Conservation (phyloP, 2,797 vertebrate species). For the Eremophila alpestris region DNA sequence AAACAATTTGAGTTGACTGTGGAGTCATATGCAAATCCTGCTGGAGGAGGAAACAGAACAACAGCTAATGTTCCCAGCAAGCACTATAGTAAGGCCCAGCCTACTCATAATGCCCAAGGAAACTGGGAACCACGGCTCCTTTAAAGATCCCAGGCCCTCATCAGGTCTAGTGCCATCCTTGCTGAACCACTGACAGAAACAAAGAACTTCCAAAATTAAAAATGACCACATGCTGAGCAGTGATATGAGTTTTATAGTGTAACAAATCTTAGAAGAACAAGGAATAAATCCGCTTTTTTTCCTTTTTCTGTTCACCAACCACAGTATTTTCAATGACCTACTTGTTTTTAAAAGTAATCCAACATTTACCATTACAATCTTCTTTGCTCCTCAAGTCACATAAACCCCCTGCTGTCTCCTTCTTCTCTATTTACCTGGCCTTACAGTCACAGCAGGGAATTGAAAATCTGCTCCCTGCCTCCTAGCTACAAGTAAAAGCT, state of each 20-base stretch:
- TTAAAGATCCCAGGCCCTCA: neutral
- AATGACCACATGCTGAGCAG: neutral
- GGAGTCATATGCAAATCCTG: neutral
- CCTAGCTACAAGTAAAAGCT: neutral
- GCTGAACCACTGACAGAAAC: neutral
- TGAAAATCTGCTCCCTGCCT: constrained; percentile 44
- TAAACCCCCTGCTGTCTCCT: constrained; percentile 49
- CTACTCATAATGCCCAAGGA: neutral
- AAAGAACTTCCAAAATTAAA: constrained; percentile 1
- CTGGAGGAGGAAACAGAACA: neutral
- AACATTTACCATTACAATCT: constrained; percentile 56
- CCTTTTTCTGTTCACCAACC: constrained; percentile 11
- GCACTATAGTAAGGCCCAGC: neutral
- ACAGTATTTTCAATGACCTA: constrained; percentile 30
- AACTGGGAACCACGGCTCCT: neutral
- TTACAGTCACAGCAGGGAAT: constrained; percentile 34
- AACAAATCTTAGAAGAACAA: constrained; percentile 27
- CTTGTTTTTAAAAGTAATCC: constrained; percentile 61
- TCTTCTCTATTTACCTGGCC: constrained; percentile 58
- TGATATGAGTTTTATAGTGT: neutral
- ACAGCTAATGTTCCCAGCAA: neutral
- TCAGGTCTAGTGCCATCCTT: neutral
- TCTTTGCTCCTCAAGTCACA: constrained; percentile 48
- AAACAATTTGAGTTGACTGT: neutral
- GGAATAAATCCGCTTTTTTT: neutral